phyloP scores from a whole-genome alignment of 2,888 invertebrate genomes.

The Rotaria magnacalcarata region DNA sequence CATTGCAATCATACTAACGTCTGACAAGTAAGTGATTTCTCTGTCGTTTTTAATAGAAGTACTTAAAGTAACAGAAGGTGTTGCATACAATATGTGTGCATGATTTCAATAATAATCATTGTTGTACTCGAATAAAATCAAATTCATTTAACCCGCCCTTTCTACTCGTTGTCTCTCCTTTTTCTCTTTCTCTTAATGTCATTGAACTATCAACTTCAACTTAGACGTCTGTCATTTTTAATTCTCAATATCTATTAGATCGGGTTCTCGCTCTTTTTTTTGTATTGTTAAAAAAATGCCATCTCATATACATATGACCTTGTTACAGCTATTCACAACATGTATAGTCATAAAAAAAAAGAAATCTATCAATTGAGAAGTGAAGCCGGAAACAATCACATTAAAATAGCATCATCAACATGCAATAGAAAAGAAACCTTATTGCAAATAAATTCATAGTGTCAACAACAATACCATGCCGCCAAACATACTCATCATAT shows the following conservation, averaged over 20 bases:
- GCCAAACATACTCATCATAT: not conserved
- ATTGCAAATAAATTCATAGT: not conserved
- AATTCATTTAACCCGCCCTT: not conserved
- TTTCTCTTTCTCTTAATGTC: not conserved
- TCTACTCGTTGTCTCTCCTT: not conserved
- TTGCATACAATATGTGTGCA: constrained; percentile 22
- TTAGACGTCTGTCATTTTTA: not conserved
- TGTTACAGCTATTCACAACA: not conserved
- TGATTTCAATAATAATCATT: constrained; percentile 22
- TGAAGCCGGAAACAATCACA: not conserved
- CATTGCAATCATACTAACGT: not conserved
- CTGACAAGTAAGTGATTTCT: not conserved
- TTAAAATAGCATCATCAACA: not conserved
- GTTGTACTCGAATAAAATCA: constrained; percentile 12
- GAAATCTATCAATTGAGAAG: not conserved
- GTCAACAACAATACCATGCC: not conserved
- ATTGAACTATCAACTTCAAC: constrained; percentile 8
- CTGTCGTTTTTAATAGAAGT: not conserved
- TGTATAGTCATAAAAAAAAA: not conserved
- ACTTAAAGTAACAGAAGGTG: constrained; percentile 20
- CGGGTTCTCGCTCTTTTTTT: not conserved
- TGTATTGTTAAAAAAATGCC: not conserved
- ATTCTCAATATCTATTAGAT: not conserved
- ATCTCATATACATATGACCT: not conserved
- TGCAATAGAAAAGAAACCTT: constrained; percentile 1